Percentiles rank a stretch among this genome's conserved stretches.
phyloP scores from a whole-genome alignment of 2,888 invertebrate species.

The Melolontha melolontha region DNA sequence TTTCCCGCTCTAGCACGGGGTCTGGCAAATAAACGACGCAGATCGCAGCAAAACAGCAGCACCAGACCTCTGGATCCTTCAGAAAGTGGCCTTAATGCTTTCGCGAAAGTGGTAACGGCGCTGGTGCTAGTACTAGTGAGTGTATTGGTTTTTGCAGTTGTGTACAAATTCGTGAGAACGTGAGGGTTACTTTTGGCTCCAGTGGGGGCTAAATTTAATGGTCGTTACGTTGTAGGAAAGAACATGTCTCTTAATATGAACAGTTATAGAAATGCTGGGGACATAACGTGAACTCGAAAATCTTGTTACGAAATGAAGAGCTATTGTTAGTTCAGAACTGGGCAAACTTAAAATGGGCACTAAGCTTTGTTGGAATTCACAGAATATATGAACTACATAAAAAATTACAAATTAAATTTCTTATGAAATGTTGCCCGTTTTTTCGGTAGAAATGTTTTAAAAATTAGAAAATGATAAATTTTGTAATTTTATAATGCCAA shows the following conservation, averaged over 20 bases:
- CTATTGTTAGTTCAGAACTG: slow-evolving; percentile 3
- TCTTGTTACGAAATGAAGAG: background rate
- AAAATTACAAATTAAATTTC: slow-evolving; percentile 6
- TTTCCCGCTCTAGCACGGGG: slow-evolving; percentile 79
- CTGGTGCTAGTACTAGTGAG: slow-evolving; percentile 77
- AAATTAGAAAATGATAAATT: slow-evolving; percentile 1
- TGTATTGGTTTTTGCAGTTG: slow-evolving; percentile 78
- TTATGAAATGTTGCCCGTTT: slow-evolving; percentile 15
- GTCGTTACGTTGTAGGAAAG: slow-evolving; percentile 51
- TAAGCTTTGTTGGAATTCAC: background rate
- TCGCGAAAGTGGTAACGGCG: slow-evolving; percentile 79
- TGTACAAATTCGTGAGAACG: slow-evolving; percentile 80
- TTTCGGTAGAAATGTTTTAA: background rate
- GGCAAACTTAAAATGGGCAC: slow-evolving; percentile 16
- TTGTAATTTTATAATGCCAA: slow-evolving; percentile 25
- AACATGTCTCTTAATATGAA: slow-evolving; percentile 47
- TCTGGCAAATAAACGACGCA: slow-evolving; percentile 72
- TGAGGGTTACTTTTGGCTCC: slow-evolving; percentile 83
- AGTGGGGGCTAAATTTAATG: slow-evolving; percentile 56
- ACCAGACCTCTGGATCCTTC: slow-evolving; percentile 71
- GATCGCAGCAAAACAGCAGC: slow-evolving; percentile 67
- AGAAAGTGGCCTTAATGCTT: slow-evolving; percentile 76
- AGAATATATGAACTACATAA: background rate
- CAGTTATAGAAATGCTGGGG: slow-evolving; percentile 49
- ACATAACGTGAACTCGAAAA: slow-evolving; percentile 48